These are phyloP conservation scores for Homarus gammarus DNA, from an alignment of 2,888 invertebrate genomes.

Conservation along the genomic window DNA sequence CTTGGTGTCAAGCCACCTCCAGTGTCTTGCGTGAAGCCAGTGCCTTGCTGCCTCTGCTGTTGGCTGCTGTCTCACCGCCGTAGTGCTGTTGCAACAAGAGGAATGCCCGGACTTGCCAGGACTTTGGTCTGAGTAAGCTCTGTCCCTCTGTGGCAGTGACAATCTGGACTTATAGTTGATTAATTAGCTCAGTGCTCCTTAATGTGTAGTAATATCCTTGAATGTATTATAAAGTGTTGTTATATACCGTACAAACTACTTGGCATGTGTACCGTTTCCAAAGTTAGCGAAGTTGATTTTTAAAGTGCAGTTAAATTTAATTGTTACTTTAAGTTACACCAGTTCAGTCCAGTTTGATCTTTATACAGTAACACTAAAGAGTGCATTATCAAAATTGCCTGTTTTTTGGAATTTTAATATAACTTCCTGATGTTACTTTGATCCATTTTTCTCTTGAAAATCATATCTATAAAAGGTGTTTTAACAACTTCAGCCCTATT, in stretches of 20 bases:
- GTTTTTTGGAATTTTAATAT: too few relatives aligned
- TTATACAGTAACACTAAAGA: too few relatives aligned
- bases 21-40: slow-evolving; percentile 23
- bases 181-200: neutral
- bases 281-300: neutral
- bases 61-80: neutral
- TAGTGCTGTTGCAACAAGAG: neutral
- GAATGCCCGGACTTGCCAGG: neutral
- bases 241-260: neutral
- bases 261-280: too few relatives aligned
- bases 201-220: neutral
- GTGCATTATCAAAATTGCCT: too few relatives aligned
- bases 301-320: too few relatives aligned
- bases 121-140: neutral
- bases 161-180: neutral
- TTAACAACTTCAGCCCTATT: too few relatives aligned
- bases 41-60: neutral
- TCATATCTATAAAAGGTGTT: too few relatives aligned
- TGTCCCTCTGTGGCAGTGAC: neutral
- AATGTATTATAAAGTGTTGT: neutral
- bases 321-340: too few relatives aligned
- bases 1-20: slow-evolving; percentile 26
- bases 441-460: too few relatives aligned
- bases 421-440: too few relatives aligned
- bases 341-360: too few relatives aligned